These are phyloP conservation scores for Zophobas atratus DNA, from an alignment of 1,140 invertebrate species.

Conservation along the genomic window DNA sequence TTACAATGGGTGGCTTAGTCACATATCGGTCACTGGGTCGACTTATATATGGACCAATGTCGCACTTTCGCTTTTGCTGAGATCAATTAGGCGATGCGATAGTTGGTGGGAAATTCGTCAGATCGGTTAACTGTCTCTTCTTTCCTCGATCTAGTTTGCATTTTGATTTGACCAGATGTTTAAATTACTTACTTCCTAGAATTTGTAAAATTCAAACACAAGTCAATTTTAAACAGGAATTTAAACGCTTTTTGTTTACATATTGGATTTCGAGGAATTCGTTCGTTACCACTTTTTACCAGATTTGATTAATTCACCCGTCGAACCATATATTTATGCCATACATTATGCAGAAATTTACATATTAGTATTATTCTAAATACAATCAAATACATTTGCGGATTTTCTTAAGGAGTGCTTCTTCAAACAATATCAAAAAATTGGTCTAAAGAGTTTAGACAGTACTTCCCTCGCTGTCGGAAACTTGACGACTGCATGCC, in stretches of 20 bases:
- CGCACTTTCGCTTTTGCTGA: slow-evolving; percentile 44
- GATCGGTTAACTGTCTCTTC: no score
- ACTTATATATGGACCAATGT: slow-evolving; percentile 31
- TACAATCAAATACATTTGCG: slow-evolving; percentile 19
- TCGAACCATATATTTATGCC: no score
- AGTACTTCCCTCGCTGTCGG: slow-evolving; percentile 20
- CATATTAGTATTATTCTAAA: neutral
- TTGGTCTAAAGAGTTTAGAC: no score
- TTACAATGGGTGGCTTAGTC: slow-evolving; percentile 35
- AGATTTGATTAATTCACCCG: no score
- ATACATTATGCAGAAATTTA: slow-evolving; percentile 31
- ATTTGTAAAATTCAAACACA: no score
- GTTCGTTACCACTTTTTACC: no score
- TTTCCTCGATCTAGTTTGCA: no score
- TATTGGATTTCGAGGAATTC: no score
- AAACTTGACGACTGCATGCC: slow-evolving; percentile 1
- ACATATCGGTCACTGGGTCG: slow-evolving; percentile 44
- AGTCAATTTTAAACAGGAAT: no score
- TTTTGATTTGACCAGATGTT: neutral
- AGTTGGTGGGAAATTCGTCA: no score
- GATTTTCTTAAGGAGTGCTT: neutral
- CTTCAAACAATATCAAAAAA: neutral
- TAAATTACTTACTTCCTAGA: no score
- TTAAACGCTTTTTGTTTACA: no score
- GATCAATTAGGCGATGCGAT: neutral